Evolutionary conservation across 2,113 vertebrate species (phyloP).

Genomic region (Cygnus atratus): DNA sequence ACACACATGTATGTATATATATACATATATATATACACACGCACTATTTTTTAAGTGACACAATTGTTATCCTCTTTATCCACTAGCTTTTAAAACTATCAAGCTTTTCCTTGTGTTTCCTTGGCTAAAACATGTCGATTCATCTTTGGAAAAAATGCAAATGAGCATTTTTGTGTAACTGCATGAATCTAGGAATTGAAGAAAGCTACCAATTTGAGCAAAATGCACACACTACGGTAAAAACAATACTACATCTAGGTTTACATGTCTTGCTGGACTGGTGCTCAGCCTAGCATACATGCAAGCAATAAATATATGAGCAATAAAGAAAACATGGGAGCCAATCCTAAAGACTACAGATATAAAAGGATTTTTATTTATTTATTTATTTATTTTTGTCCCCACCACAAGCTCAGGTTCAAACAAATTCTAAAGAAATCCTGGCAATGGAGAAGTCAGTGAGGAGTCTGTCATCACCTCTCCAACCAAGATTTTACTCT

Average conservation of each 20-base stretch:
- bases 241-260: background rate
- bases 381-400: background rate
- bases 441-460: background rate
- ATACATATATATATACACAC: rapidly evolving
- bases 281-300: background rate
- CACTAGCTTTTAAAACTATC: background rate
- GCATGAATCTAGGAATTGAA: background rate
- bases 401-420: background rate
- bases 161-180: background rate
- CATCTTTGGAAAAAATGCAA: background rate
- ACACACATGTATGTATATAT: rapidly evolving
- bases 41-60: background rate
- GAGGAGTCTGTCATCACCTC: background rate
- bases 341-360: background rate
- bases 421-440: background rate
- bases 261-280: background rate
- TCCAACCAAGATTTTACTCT: background rate
- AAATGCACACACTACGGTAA: background rate
- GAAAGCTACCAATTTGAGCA: background rate
- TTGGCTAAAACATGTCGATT: background rate
- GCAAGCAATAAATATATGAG: background rate
- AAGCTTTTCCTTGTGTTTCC: background rate
- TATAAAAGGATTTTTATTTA: background rate
- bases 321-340: rapidly evolving
- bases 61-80: background rate